phyloP scores from a whole-genome alignment of 2,797 vertebrate genomes.

The Argya squamiceps region DNA sequence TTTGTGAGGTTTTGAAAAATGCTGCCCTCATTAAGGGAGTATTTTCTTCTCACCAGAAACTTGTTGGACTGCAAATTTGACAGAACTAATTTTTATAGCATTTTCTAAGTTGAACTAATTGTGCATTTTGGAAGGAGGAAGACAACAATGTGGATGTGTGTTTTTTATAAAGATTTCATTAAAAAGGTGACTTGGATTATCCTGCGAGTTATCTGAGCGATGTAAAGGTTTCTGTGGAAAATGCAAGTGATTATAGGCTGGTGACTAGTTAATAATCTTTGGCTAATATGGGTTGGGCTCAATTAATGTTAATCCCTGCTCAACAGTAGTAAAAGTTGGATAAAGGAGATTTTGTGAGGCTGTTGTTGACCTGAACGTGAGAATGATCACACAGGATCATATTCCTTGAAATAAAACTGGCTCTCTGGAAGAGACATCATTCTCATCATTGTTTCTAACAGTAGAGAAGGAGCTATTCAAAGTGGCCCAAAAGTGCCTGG shows the following conservation, averaged over 20 bases:
- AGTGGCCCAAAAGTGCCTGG: neutral
- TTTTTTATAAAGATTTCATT: neutral
- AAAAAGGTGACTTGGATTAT: constrained; percentile 45
- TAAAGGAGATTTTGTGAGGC: constrained; percentile 20
- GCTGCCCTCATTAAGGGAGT: neutral
- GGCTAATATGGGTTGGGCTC: neutral
- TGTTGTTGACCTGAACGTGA: neutral
- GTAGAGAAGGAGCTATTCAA: neutral
- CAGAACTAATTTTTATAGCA: neutral
- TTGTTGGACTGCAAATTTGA: constrained; percentile 9
- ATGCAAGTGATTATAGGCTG: neutral
- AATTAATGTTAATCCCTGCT: constrained; percentile 52
- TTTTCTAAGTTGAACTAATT: neutral
- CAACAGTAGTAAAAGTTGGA: constrained; percentile 48
- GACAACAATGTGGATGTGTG: neutral
- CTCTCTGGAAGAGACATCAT: neutral
- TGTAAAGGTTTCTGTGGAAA: constrained; percentile 24
- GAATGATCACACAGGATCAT: neutral
- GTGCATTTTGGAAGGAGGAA: neutral
- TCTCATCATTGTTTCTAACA: neutral
- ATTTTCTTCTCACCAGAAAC: neutral
- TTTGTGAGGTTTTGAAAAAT: neutral
- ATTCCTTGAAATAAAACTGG: neutral
- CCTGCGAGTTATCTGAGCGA: neutral
- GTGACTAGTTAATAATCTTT: constrained; percentile 37